Base-by-base conservation (phyloP, 2,888 invertebrate species). In the Caradrina clavipalpis region DNA sequence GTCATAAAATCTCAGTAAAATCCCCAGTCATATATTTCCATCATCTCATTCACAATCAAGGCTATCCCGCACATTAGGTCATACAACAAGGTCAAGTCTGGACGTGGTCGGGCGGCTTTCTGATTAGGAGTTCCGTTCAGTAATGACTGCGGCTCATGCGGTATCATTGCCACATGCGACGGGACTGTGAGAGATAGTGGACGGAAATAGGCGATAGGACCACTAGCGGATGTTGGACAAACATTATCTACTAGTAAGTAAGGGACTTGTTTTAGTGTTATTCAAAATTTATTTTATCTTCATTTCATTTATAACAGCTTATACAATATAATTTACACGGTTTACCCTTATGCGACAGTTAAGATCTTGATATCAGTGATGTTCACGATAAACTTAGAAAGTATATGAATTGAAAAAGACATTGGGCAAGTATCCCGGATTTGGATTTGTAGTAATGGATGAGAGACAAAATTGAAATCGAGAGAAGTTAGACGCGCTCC, bases 101-200 rank as follows among this genome's bases (percentile, higher is more conserved):
- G 59, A 81, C 39, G 50, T 63, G 55, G 58, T 77, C 62, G 60
- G 61, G 81, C 77, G 56, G 73, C 47, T 56, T 71, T 71, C 76
- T 80, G 80, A 82, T 82, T 82, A 71, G 54, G 53, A 51, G 72
- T 80, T 82, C 84, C 82, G 82, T 65, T 82, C 64, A 17, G 35
- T 69, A 82, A 82, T 68, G 58, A 50, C 26, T 60, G 53, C 17
- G 6, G 35, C 7, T 45, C 19, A 35, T 42, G 19, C 57, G 11
- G 45, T 68, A 58, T 75, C 68, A 50, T 61, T 62, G 61, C n/a
- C 17, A 49, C 42, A 59, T 21, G 60, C 58, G 22, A 10, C 21
- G 31, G 45, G 5, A 55, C n/a, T 64, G 53, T 59, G 50, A 59
- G 57, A 49, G 84, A 78, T 62, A 78, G 63, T 50, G 51, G 53